Evolutionary conservation across 2,888 invertebrate genomes (phyloP).

Genomic region (Acanthosepion lycidas): DNA sequence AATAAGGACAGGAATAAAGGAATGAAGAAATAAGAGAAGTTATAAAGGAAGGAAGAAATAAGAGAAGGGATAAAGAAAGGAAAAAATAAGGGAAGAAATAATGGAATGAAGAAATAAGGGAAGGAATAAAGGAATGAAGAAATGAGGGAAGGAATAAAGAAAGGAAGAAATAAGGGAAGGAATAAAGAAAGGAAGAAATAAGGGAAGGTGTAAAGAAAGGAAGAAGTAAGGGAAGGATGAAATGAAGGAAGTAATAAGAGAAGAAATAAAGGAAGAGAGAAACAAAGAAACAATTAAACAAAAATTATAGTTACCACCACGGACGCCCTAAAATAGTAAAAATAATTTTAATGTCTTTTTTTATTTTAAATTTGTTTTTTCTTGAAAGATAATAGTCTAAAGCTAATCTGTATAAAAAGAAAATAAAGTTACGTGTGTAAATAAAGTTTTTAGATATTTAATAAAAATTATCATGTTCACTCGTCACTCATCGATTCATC

Average conservation of each 20-base stretch:
- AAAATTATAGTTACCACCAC: too few relatives aligned
- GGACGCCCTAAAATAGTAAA: too few relatives aligned
- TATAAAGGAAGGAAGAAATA: neutral
- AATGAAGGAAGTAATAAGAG: neutral
- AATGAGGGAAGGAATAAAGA: neutral
- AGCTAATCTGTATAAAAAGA: too few relatives aligned
- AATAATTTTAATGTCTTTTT: too few relatives aligned
- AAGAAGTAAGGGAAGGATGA: neutral
- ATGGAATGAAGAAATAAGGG: neutral
- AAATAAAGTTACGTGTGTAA: too few relatives aligned
- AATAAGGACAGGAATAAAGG: neutral
- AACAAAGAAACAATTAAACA: too few relatives aligned
- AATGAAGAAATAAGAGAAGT: neutral
- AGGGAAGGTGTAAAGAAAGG: neutral
- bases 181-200: neutral
- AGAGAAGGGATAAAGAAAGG: neutral
- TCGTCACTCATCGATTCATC: too few relatives aligned
- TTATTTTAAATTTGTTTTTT: too few relatives aligned
- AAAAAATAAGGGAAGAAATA: too few relatives aligned
- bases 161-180: neutral
- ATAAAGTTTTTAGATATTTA: too few relatives aligned
- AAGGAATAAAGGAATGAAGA: neutral
- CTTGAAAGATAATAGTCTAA: too few relatives aligned
- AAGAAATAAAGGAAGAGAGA: neutral
- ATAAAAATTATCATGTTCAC: too few relatives aligned